Evolutionary conservation across 2,113 vertebrate species (phyloP).

Genomic region (Spermophilus dauricus): DNA sequence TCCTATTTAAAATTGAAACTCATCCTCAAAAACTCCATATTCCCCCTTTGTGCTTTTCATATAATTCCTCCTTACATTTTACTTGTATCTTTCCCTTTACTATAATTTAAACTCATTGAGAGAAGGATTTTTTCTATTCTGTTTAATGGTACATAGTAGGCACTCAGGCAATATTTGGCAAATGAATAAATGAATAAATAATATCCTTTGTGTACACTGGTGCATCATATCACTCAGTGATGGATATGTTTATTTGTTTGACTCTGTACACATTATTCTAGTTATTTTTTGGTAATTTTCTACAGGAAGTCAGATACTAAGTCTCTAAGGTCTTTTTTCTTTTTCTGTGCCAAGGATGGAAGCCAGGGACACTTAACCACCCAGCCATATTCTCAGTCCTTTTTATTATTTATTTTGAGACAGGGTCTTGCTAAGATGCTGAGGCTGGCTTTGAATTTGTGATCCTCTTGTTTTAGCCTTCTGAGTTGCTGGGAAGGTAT

Average conservation of each 20-base stretch:
- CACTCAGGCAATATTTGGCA: too few species aligned
- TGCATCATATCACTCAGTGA: not conserved
- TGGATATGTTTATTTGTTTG: not conserved
- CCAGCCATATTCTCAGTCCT: too few species aligned
- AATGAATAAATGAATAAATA: not conserved
- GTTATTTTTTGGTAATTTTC: not conserved
- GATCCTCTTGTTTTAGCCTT: too few species aligned
- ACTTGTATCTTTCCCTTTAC: not conserved
- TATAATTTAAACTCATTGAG: not conserved
- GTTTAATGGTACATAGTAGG: not conserved
- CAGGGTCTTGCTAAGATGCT: too few species aligned
- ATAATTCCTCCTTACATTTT: not conserved
- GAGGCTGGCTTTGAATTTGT: too few species aligned
- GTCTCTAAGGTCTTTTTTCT: too few species aligned
- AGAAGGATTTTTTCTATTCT: not conserved
- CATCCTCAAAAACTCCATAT: not conserved
- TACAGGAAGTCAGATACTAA: not conserved
- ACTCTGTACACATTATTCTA: not conserved
- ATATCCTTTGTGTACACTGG: not conserved
- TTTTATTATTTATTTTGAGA: too few species aligned
- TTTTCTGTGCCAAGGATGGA: too few species aligned
- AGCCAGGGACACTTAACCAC: too few species aligned
- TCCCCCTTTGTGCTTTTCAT: not conserved
- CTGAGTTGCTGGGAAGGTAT: too few species aligned
- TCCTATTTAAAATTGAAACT: not conserved